These are phyloP conservation scores for Zygaena filipendulae DNA, from an alignment of 2,888 invertebrate genomes.

Conservation along the genomic window DNA sequence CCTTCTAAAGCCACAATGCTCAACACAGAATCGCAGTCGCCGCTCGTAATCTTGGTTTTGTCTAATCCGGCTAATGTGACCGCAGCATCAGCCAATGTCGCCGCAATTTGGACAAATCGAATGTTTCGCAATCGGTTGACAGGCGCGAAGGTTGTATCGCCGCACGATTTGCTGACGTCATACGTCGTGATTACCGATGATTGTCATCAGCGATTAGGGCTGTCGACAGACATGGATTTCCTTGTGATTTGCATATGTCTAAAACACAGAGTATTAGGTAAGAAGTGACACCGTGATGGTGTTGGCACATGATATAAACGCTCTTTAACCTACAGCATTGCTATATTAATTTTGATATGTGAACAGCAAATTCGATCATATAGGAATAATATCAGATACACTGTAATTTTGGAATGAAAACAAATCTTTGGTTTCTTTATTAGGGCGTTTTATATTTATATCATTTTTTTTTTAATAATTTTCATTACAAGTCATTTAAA, in stretches of 20 bases:
- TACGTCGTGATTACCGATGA: conserved; percentile 38
- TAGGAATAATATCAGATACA: too few species aligned
- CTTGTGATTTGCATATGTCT: conserved; percentile 8
- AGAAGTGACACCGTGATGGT: not conserved
- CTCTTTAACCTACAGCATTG: too few species aligned
- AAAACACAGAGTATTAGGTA: not conserved
- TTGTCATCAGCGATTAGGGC: conserved; percentile 42
- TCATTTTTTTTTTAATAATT: too few species aligned
- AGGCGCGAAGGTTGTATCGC: conserved; percentile 50
- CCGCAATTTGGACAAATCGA: conserved; percentile 25
- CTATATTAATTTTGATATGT: too few species aligned
- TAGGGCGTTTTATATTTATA: too few species aligned
- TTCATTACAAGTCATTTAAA: too few species aligned
- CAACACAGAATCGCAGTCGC: too few species aligned
- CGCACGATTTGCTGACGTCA: conserved; percentile 49
- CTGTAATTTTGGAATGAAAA: too few species aligned
- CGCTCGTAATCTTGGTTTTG: too few species aligned
- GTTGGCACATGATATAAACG: not conserved
- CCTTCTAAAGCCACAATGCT: too few species aligned
- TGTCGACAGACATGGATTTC: conserved; percentile 21
- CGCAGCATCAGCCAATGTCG: conserved; percentile 19
- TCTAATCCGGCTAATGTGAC: conserved; percentile 15
- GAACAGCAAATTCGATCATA: too few species aligned
- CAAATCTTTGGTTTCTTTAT: too few species aligned
- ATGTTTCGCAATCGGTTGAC: conserved; percentile 30